Percentiles rank a stretch among this genome's conserved stretches.
Conservation (phyloP, 2,797 vertebrate genomes). For the Sebastes taczanowskii region DNA sequence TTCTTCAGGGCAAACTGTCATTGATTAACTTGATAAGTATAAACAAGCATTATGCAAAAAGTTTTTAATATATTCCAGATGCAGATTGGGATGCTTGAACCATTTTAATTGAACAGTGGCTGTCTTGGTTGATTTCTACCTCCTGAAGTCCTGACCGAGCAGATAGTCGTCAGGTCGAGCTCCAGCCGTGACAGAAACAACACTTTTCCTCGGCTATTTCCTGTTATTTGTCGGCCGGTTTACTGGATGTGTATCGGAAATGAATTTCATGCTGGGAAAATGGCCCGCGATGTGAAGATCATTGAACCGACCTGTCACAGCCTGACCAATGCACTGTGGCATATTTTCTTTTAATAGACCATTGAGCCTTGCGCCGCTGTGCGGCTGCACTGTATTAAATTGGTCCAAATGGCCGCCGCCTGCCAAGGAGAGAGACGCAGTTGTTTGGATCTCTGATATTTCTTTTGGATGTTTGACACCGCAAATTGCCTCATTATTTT, state of each 20-base stretch:
- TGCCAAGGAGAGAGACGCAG: conserved; percentile 23
- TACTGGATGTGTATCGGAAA: conserved; percentile 23
- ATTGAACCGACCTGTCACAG: conserved; percentile 56
- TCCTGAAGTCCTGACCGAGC: background rate
- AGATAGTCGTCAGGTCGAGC: background rate
- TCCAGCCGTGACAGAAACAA: conserved; percentile 16
- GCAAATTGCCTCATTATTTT: conserved; percentile 43
- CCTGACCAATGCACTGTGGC: conserved; percentile 45
- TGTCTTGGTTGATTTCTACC: background rate
- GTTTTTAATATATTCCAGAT: background rate
- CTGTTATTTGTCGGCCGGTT: conserved; percentile 45
- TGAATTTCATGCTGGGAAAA: conserved; percentile 52
- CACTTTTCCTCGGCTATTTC: background rate
- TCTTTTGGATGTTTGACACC: conserved; percentile 29
- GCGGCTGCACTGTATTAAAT: conserved; percentile 40
- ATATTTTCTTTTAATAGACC: conserved; percentile 60
- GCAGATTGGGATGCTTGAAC: background rate
- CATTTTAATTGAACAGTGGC: background rate
- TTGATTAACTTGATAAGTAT: background rate
- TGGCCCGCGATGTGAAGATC: conserved; percentile 39
- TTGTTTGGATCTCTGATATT: conserved; percentile 36
- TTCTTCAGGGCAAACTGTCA: background rate
- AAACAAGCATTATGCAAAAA: background rate
- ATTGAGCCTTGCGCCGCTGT: conserved; percentile 12
- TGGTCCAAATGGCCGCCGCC: conserved; percentile 31